A percentile compares a stretch with the other conserved stretches of the same genome.
These are phyloP conservation scores for Trialeurodes vaporariorum DNA, from an alignment of 1,140 invertebrate genomes.

Conservation along the genomic window DNA sequence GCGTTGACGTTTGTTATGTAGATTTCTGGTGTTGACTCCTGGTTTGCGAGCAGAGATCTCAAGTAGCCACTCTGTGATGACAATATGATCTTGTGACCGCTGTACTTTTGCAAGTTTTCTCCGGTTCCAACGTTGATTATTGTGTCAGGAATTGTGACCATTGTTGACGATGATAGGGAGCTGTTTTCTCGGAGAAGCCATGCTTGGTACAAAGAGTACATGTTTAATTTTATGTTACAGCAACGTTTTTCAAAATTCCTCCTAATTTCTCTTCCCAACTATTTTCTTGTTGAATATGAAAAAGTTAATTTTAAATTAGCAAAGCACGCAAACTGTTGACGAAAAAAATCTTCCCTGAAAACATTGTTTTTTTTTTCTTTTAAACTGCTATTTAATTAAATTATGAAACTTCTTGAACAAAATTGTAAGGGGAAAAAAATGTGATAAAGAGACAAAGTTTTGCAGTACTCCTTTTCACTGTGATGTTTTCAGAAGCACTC, in stretches of 20 bases:
- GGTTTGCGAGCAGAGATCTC: conserved; percentile 38
- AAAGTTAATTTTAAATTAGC: neutral
- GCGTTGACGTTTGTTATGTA: conserved; percentile 45
- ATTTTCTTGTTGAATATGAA: neutral
- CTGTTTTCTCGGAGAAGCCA: conserved; percentile 40
- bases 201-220: conserved; percentile 53
- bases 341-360: too few relatives aligned
- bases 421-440: too few relatives aligned
- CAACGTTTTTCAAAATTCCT: too few relatives aligned
- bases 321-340: too few relatives aligned
- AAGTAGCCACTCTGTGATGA: conserved; percentile 58
- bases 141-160: conserved; percentile 41
- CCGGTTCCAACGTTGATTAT: conserved; percentile 40
- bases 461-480: too few relatives aligned
- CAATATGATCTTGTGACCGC: conserved; percentile 47
- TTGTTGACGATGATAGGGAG: conserved; percentile 26
- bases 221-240: too few relatives aligned
- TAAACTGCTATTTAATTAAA: too few relatives aligned
- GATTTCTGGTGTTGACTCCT: conserved; percentile 32
- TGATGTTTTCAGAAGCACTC: too few relatives aligned
- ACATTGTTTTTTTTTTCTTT: too few relatives aligned
- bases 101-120: conserved; percentile 29
- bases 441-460: too few relatives aligned
- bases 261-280: too few relatives aligned
- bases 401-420: too few relatives aligned